Evolutionary conservation across 2,888 invertebrate species (phyloP).

Genomic region (Drosophila bunnanda): DNA sequence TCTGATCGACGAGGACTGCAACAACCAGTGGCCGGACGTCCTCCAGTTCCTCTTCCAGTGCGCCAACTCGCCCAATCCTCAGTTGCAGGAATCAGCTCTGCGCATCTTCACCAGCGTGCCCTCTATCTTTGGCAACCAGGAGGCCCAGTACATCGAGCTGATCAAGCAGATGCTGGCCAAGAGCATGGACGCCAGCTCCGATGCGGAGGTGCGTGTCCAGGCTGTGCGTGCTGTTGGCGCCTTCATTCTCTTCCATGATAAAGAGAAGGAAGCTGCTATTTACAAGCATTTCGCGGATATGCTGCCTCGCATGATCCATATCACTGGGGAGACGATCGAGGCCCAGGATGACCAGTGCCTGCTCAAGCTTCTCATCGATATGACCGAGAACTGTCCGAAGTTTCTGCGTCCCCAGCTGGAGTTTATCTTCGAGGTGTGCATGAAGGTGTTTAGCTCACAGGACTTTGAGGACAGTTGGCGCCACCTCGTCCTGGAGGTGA

Average conservation of each 20-base stretch:
- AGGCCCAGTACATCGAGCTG: slow-evolving; percentile 94
- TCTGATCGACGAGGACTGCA: slow-evolving; percentile 97
- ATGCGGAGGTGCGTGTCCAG: slow-evolving; percentile 91
- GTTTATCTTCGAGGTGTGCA: slow-evolving; percentile 93
- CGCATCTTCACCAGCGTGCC: slow-evolving; percentile 98
- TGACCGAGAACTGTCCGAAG: slow-evolving; percentile 97
- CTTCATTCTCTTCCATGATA: slow-evolving; percentile 93
- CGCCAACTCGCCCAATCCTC: slow-evolving; percentile 92
- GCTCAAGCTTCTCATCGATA: slow-evolving; percentile 96
- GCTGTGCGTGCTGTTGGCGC: slow-evolving; percentile 93
- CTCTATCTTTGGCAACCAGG: slow-evolving; percentile 98
- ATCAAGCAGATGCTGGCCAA: slow-evolving; percentile 98
- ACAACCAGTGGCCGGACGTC: slow-evolving; percentile 98
- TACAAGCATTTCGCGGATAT: slow-evolving; percentile 95
- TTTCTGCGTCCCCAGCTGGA: slow-evolving; percentile 94
- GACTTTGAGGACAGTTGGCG: slow-evolving; percentile 93
- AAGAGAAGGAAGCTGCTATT: slow-evolving; percentile 95
- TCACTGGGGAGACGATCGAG: slow-evolving; percentile 91
- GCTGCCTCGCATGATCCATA: slow-evolving; percentile 91
- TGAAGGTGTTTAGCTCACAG: slow-evolving; percentile 90
- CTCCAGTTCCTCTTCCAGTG: slow-evolving; percentile 97
- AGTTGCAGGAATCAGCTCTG: slow-evolving; percentile 96
- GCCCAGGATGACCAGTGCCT: slow-evolving; percentile 95
- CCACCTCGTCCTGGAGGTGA: slow-evolving; percentile 95
- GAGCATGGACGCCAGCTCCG: slow-evolving; percentile 90